A percentile compares a stretch with the other conserved stretches of the same genome.
These are phyloP conservation scores for Seira ritae DNA, from an alignment of 2,888 invertebrate species.

Conservation along the genomic window DNA sequence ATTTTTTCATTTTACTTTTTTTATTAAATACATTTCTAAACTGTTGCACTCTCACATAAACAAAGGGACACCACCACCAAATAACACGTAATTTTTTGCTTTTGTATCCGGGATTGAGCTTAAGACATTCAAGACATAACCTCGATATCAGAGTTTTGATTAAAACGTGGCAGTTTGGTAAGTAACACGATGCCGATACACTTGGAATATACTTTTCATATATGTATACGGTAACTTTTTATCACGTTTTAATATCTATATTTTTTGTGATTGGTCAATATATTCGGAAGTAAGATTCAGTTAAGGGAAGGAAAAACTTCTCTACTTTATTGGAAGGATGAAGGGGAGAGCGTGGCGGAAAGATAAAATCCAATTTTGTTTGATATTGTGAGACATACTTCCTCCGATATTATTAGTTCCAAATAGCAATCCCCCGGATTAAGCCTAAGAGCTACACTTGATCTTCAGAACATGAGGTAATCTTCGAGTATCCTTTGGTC, in stretches of 20 bases:
- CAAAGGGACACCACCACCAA: too few species aligned
- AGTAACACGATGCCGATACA: not conserved
- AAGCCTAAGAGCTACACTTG: not conserved
- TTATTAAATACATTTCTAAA: not conserved
- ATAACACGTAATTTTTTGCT: too few species aligned
- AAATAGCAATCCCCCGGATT: not conserved
- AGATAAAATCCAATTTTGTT: conserved; percentile 57
- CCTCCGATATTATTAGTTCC: not conserved
- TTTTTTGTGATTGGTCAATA: too few species aligned
- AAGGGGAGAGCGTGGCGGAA: conserved; percentile 47
- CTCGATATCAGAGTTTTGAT: not conserved
- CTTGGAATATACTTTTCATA: too few species aligned
- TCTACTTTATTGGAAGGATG: conserved; percentile 16
- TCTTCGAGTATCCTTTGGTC: conserved; percentile 3
- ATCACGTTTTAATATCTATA: too few species aligned
- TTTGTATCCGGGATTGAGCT: too few species aligned
- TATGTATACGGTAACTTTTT: too few species aligned
- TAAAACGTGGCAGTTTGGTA: not conserved
- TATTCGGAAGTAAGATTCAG: not conserved
- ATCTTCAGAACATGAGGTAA: conserved; percentile 2
- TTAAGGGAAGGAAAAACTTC: not conserved
- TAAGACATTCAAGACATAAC: too few species aligned
- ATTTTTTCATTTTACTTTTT: not conserved
- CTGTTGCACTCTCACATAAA: not conserved
- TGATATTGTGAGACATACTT: conserved; percentile 34